phyloP scores from a whole-genome alignment of 1,140 invertebrate species.

The Archivesica marissinica region DNA sequence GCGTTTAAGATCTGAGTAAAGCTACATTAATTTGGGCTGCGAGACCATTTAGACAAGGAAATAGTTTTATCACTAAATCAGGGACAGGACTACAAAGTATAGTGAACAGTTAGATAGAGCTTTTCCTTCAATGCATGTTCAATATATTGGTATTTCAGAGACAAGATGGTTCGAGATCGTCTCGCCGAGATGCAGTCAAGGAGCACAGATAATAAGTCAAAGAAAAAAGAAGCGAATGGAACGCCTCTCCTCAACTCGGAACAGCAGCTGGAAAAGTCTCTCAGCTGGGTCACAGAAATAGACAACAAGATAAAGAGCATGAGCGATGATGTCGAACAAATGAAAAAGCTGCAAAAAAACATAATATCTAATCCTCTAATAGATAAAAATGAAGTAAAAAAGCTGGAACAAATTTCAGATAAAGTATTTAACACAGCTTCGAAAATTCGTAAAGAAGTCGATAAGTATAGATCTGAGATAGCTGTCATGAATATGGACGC shows the following conservation, averaged over 20 bases:
- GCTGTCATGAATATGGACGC: slow-evolving; percentile 9
- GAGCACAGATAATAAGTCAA: slow-evolving; percentile 7
- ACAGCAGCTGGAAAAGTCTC: slow-evolving; percentile 44
- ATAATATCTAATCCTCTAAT: slow-evolving; percentile 47
- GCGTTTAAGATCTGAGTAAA: too few species aligned
- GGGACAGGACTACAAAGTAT: too few species aligned
- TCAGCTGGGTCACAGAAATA: slow-evolving; percentile 33
- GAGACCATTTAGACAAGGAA: background rate
- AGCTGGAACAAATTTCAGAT: slow-evolving; percentile 50
- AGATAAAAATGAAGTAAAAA: slow-evolving; percentile 44
- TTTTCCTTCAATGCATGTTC: too few species aligned
- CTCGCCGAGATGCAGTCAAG: slow-evolving; percentile 57
- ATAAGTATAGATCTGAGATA: slow-evolving; percentile 21
- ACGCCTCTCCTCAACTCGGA: slow-evolving; percentile 52
- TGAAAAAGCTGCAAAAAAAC: slow-evolving; percentile 53
- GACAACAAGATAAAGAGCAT: slow-evolving; percentile 46
- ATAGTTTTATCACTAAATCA: background rate
- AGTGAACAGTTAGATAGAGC: too few species aligned
- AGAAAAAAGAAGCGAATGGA: slow-evolving; percentile 48
- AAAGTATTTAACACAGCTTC: slow-evolving; percentile 26
- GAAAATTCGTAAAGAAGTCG: slow-evolving; percentile 45
- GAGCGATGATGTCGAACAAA: slow-evolving; percentile 46
- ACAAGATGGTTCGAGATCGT: slow-evolving; percentile 57
- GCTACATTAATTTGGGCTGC: too few species aligned
- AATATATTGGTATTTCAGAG: slow-evolving; percentile 22